These are phyloP conservation scores for Leptodactylus fallax DNA, from an alignment of 2,797 vertebrate genomes.

Conservation along the genomic window DNA sequence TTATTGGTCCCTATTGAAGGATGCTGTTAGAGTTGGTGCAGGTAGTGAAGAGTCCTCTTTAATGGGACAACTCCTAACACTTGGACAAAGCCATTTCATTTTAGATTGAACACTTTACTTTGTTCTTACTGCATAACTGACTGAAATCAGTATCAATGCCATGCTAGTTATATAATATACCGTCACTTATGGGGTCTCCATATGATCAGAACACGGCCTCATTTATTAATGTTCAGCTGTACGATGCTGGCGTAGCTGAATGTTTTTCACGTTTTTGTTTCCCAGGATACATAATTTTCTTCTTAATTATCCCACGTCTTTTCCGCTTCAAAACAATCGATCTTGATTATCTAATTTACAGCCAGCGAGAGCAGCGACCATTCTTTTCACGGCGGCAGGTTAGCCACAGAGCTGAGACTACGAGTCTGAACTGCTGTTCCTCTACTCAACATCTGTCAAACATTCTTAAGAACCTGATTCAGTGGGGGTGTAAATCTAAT, in stretches of 20 bases:
- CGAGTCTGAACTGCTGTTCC: background rate
- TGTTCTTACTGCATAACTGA: background rate
- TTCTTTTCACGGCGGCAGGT: background rate
- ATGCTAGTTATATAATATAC: slow-evolving; percentile 1
- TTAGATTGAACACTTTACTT: background rate
- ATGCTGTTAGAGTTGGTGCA: too few relatives aligned
- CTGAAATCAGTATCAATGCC: background rate
- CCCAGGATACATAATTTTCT: slow-evolving; percentile 16
- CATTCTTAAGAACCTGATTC: background rate
- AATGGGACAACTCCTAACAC: too few relatives aligned
- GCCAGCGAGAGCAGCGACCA: slow-evolving; percentile 10
- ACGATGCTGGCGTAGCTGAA: background rate
- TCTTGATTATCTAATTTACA: slow-evolving; percentile 46
- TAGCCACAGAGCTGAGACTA: background rate
- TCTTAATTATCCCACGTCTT: slow-evolving; percentile 29
- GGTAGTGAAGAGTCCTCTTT: too few relatives aligned
- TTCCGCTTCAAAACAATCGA: slow-evolving; percentile 29
- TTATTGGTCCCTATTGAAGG: too few relatives aligned
- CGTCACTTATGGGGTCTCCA: background rate
- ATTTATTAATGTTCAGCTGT: background rate
- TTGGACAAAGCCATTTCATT: too few relatives aligned
- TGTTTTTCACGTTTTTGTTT: slow-evolving; percentile 24
- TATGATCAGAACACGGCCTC: background rate
- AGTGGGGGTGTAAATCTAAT: slow-evolving; percentile 26
- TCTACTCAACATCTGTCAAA: slow-evolving; percentile 19